Evolutionary conservation across 2,113 vertebrate genomes (phyloP), one percentile per base, ranked within the genome.

Genomic region (Puntigrus tetrazona): DNA sequence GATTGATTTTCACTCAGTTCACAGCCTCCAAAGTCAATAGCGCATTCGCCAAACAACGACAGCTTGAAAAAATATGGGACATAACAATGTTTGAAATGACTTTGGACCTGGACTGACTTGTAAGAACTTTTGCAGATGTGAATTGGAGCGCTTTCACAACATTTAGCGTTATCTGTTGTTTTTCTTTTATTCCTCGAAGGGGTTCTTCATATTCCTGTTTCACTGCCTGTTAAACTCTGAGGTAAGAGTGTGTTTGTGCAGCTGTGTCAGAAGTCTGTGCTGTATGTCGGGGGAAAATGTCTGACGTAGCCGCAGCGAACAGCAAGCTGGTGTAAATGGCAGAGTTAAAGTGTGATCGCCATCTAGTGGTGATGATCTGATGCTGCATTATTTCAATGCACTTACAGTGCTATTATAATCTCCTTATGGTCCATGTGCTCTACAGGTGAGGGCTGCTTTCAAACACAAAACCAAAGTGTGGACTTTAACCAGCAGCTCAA

Each of bases 381-480:
- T 16, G 27, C 41, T 43, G n/a, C 43, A 31, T 50, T 50, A 29
- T 75, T 13, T 74, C 3, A 74, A 70, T 41, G 67, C 18, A 38
- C 8, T 57, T 57, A n/a, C 3, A 57, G 52, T 38, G 34, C 31
- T 69, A n/a, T 38, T 22, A 5, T 4, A 22, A 6, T 69, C 4
- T 38, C 27, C 7, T 31, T n/a, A n/a, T n/a, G n/a, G n/a, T n/a
- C n/a, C n/a, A n/a, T n/a, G n/a, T n/a, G n/a, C 14, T 72, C 47
- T 67, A 16, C 78, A 99, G 98, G 97, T 99, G 69, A 95, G 98
- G 93, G 97, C 98, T 4, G 98, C 98, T 90, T 98, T 99, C 89
- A 98, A 99, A 91, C 97, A 99, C 92, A 99, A 99, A 94, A 97
- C 97, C 88, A 99, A 98, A 86, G 96, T 99, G 88, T 99, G 98